Evolutionary conservation across 2,113 vertebrate species (phyloP), one percentile per base, ranked within the genome.

Genomic region (Genyomyrus donnyi): DNA sequence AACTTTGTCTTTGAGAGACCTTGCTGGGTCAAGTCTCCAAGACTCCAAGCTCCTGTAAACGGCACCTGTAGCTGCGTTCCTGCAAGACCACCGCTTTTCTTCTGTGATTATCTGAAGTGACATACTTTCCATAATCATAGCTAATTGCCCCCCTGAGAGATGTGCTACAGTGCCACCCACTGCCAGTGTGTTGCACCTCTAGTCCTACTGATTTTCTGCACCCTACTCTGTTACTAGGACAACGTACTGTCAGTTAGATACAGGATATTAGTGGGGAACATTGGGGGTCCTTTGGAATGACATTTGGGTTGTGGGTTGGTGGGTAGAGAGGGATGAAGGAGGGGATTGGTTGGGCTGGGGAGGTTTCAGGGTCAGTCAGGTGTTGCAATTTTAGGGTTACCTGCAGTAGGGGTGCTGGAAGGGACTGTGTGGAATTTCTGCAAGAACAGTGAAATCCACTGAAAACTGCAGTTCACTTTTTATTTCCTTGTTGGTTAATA

Each of bases 391-490:
- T 88, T 88, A 89, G 90, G 94, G 95, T 96, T 96, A 96, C 95
- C 96, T 96, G 95, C 92, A 93, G 94, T 96, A 95, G 90, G 95
- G 93, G 95, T 95, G 95, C 95, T 94, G 95, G 95, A 91, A 95
- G 95, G 95, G 95, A 96, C 95, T 95, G 93, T 95, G 95, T 94
- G 94, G 94, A 94, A 94, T 93, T 93, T 96, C 95, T 96, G 96
- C 95, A 96, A 96, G 94, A 95, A 96, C 95, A 96, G 94, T 95
- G 95, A 95, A 93, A 95, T 89, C 93, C 92, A 93, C 95, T 94
- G 94, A 96, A 93, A 87, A 39, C 88, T 80, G 31, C 74, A 80
- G 74, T 80, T 80, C 31, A 80, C 15, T 39, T 42, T 42, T 77
- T 80, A 48, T 10, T 53, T 53, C 80, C 35, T 27, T 35, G 27